Base-by-base conservation (phyloP, 2,113 vertebrate genomes). In the Plecotus auritus region DNA sequence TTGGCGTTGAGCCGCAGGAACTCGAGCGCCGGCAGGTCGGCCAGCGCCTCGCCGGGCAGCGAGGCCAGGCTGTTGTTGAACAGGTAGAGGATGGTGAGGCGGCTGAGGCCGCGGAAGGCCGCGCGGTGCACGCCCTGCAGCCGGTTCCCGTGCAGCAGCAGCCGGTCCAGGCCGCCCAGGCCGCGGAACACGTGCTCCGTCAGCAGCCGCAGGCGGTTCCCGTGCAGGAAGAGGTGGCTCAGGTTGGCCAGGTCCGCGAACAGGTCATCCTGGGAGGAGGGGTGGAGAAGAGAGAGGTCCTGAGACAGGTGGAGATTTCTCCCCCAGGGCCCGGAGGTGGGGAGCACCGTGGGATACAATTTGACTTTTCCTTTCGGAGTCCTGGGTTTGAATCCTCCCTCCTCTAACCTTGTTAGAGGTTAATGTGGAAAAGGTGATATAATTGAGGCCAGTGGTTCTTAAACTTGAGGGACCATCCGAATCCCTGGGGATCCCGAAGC, bases 231-330 rank as follows among this genome's bases (percentile, higher is more conserved):
- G 86, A 99, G 99, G 95, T 99, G 99, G 94, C 98, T 99, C 97
- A 99, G 99, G 98, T 99, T 99, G 97, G 99, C 99, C 98, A 99
- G 98, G 97, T 99, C 99, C 0, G 98, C 99, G 90, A 99, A 99
- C 87, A 99, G 98, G 94, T 99, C 99, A 59, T 99, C 99, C 97
- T 99, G 97, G 0, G 2, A 35, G 20, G 16, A 12, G 20, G 42
- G 22, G 32, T 13, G 22, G 18, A 64, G 89, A 85, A 69, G n/a
- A 90, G 45, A 84, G 72, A 0, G 40, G 14, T 9, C 51, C 20
- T 94, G 74, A 85, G 83, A 66, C 40, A 4, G n/a, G 54, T 12
- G 13, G 35, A 12, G 26, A 30, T 30, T n/a, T 30, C 61, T 42
- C n/a, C 22, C 13, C 23, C 2, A 12, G 42, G 64, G 51, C 3